A percentile compares a stretch with the other conserved stretches of the same genome.
Conservation (phyloP, 2,113 vertebrate species). For the Perca fluviatilis region DNA sequence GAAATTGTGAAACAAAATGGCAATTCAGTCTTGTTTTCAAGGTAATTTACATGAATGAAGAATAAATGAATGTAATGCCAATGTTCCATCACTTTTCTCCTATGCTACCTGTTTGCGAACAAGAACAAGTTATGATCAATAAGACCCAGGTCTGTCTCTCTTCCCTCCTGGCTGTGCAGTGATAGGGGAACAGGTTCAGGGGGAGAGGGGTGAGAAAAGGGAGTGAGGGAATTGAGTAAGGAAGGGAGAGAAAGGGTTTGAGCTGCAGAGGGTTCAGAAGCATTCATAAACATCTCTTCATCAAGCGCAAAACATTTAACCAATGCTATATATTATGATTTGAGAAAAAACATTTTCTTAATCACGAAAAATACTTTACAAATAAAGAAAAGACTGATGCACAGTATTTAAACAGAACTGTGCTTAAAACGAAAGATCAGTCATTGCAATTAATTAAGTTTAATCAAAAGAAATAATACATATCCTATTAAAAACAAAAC, state of each 20-base stretch:
- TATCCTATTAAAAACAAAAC: conserved; percentile 10
- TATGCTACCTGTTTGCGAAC: not conserved
- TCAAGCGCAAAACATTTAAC: conserved; percentile 43
- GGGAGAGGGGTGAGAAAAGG: conserved; percentile 27
- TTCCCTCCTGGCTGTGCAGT: conserved; percentile 55
- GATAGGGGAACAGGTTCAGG: conserved; percentile 27
- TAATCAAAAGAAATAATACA: not conserved
- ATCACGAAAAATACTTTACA: not conserved
- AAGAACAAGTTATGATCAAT: not conserved
- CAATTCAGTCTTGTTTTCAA: not conserved
- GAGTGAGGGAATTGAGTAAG: conserved; percentile 30
- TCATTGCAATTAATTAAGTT: not conserved
- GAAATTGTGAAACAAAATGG: not conserved
- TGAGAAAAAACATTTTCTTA: conserved; percentile 3
- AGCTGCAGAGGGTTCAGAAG: conserved; percentile 74
- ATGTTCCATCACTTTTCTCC: not conserved
- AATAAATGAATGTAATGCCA: not conserved
- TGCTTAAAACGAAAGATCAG: not conserved
- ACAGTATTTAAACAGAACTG: conserved; percentile 26
- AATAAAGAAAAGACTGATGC: conserved; percentile 2
- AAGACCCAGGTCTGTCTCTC: conserved; percentile 69
- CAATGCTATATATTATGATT: conserved; percentile 27
- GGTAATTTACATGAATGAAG: not conserved
- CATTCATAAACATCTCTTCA: conserved; percentile 49
- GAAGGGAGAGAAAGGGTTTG: conserved; percentile 56